These are phyloP conservation scores for Poeciliopsis prolifica DNA, from an alignment of 2,113 vertebrate genomes.

Conservation along the genomic window DNA sequence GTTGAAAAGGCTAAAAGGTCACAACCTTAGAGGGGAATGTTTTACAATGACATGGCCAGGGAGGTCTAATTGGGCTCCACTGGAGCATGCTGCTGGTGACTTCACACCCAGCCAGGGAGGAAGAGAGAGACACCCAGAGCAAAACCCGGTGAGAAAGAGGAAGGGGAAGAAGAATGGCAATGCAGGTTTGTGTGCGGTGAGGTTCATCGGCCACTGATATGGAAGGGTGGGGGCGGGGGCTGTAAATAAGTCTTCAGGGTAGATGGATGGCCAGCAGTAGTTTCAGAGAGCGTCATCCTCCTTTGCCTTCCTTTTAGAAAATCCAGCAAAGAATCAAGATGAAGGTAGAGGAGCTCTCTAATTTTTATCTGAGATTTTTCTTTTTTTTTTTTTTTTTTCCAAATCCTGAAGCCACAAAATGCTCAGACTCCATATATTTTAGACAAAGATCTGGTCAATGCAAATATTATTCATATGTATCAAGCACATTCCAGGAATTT, in stretches of 20 bases:
- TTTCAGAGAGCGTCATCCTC: constrained; percentile 63
- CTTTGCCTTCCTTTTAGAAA: constrained; percentile 27
- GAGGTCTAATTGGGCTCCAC: constrained; percentile 76
- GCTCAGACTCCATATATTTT: background rate
- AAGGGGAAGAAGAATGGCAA: constrained; percentile 22
- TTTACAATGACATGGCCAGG: constrained; percentile 75
- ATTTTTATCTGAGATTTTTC: background rate
- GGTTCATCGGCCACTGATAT: constrained; percentile 31
- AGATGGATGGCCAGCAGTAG: constrained; percentile 57
- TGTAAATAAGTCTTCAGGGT: constrained; percentile 71
- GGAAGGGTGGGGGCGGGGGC: constrained; percentile 42
- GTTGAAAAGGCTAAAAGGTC: constrained; percentile 82
- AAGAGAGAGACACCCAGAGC: constrained; percentile 16
- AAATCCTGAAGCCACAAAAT: background rate
- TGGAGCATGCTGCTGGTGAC: constrained; percentile 74
- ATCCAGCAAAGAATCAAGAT: constrained; percentile 60
- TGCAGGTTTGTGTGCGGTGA: constrained; percentile 9
- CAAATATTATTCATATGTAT: background rate
- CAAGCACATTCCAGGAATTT: background rate
- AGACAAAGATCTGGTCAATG: no score
- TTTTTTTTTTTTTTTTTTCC: no score
- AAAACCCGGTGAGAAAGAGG: constrained; percentile 33
- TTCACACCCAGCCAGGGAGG: constrained; percentile 65
- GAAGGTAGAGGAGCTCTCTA: constrained; percentile 20
- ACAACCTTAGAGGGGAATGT: constrained; percentile 75